These are phyloP conservation scores for Lateolabrax maculatus DNA, from an alignment of 2,797 vertebrate species.

Conservation along the genomic window DNA sequence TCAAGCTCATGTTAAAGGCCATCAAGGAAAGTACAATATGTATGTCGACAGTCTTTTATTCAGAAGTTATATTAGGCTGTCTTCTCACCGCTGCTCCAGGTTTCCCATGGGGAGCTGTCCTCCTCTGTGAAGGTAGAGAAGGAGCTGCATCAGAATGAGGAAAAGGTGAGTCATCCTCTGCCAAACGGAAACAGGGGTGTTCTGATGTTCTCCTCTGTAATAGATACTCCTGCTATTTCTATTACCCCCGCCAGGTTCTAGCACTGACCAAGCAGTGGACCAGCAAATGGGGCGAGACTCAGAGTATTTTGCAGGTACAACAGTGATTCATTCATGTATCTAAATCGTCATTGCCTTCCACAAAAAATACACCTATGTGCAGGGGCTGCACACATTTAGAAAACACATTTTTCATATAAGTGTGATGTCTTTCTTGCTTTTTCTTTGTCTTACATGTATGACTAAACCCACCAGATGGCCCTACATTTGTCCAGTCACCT, in stretches of 20 bases:
- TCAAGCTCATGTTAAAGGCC: conserved; percentile 14
- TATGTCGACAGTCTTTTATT: conserved; percentile 30
- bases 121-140: conserved; percentile 91
- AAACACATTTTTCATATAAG: not conserved
- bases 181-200: conserved; percentile 2
- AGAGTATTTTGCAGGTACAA: conserved; percentile 69
- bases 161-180: conserved; percentile 86
- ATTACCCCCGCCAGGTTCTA: conserved; percentile 84
- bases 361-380: not conserved
- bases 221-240: conserved; percentile 20
- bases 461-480: conserved; percentile 54
- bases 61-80: conserved; percentile 27
- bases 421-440: not conserved
- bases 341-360: not conserved
- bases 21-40: not conserved
- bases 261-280: conserved; percentile 94
- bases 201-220: conserved; percentile 27
- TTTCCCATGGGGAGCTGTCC: conserved; percentile 86
- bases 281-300: conserved; percentile 87
- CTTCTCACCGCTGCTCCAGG: conserved; percentile 81
- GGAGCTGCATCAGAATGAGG: conserved; percentile 94
- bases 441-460: conserved; percentile 3
- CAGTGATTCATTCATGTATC: conserved; percentile 5
- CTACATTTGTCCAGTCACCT: conserved; percentile 18
- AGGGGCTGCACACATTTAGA: no score